phyloP scores from a whole-genome alignment of 2,888 invertebrate species.

The Tenthredo amoena region DNA sequence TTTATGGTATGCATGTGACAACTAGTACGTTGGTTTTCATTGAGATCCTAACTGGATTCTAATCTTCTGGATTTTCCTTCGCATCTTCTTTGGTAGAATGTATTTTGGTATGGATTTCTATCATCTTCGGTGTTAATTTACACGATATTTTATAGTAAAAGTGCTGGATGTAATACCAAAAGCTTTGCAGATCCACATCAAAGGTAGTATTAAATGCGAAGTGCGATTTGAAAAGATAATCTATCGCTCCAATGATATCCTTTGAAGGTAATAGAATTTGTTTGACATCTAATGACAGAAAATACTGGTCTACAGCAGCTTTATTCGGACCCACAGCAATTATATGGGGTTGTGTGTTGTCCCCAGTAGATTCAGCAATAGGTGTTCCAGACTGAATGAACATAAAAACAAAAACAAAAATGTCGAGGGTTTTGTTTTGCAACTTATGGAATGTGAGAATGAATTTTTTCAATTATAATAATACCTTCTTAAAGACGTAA shows the following conservation, averaged over 20 bases:
- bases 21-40: not conserved
- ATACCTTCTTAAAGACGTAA: not conserved
- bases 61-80: not conserved
- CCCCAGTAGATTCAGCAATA: not conserved
- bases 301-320: constrained; percentile 39
- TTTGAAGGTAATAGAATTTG: constrained; percentile 18
- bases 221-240: constrained; percentile 19
- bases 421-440: not conserved
- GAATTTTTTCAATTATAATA: not conserved
- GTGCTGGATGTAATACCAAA: constrained; percentile 38
- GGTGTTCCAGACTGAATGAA: not conserved
- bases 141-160: constrained; percentile 38
- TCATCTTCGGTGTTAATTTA: constrained; percentile 4
- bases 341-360: not conserved
- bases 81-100: not conserved
- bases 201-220: constrained; percentile 32
- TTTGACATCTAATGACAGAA: constrained; percentile 27
- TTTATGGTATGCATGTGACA: not conserved
- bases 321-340: constrained; percentile 46
- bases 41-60: not conserved
- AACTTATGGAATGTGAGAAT: not conserved
- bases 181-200: constrained; percentile 26
- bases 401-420: not conserved
- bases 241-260: constrained; percentile 23
- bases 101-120: not conserved